These are phyloP conservation scores for Lasius platythorax DNA, from an alignment of 2,888 invertebrate genomes.

Conservation along the genomic window DNA sequence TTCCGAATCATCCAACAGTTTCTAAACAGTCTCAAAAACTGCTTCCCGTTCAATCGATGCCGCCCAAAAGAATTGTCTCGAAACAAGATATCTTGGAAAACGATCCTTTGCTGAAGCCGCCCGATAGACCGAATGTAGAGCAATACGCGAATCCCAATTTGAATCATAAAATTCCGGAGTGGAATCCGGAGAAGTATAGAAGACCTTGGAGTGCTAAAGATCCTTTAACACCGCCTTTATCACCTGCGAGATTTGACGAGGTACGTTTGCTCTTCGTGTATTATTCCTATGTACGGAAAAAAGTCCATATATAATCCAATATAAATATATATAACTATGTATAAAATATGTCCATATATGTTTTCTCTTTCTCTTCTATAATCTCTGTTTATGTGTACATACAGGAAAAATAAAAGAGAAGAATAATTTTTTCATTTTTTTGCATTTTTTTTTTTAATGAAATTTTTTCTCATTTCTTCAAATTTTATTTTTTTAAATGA, in stretches of 20 bases:
- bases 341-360: neutral
- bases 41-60: conserved; percentile 63
- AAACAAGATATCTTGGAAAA: conserved; percentile 82
- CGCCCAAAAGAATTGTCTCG: conserved; percentile 75
- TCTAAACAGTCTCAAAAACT: conserved; percentile 72
- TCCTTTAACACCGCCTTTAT: conserved; percentile 71
- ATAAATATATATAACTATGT: neutral
- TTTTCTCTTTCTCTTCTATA: neutral
- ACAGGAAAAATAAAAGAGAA: neutral
- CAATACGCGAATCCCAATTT: conserved; percentile 77
- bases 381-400: neutral
- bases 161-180: conserved; percentile 77
- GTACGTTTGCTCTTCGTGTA: conserved; percentile 47
- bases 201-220: conserved; percentile 83
- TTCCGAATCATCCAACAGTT: conserved; percentile 83
- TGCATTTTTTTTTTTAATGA: neutral
- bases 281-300: neutral
- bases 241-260: conserved; percentile 70
- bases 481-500: neutral
- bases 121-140: conserved; percentile 77
- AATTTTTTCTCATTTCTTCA: neutral
- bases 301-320: neutral
- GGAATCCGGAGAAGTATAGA: conserved; percentile 76
- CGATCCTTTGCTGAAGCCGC: conserved; percentile 83
- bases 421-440: neutral